Evolutionary conservation across 2,888 invertebrate genomes (phyloP), one percentile per base, ranked within the genome.

Genomic region (Apotomis capreana): DNA sequence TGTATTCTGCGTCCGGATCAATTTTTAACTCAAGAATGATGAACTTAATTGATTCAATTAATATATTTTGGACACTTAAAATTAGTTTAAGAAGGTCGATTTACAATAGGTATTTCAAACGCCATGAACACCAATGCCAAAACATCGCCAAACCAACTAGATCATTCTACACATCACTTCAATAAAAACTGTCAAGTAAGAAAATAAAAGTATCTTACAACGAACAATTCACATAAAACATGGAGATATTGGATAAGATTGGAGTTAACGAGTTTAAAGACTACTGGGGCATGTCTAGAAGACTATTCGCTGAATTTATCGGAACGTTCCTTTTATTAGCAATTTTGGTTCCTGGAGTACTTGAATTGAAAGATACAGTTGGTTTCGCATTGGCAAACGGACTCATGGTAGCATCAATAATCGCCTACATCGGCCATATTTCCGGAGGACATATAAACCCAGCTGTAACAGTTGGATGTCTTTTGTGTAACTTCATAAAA

Each of bases 391-490:
- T 69, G 26, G 69, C 61, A n/a, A 69, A 12, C 15, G 69, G 69
- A 1, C 8, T 69, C 4, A 40, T 62, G 10, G 3, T 62, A 12
- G 62, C 72, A 52, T 68, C 62, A 5, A 8, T 63, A 6, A 37
- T 61, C 5, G 15, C 68, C 9, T 57, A 52, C 36, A 58, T 44
- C 0, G 59, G 72, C 83, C 5, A 64, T 10, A 64, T 64, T 55
- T 64, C 64, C 12, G 84, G 85, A 0, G 79, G 78, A 0, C 85
- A 84, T 54, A 73, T 84, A 12, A 84, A 84, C 61, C 84, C 84
- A 0, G 84, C 85, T 10, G 74, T 84, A 4, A 84, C 84, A 0
- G 4, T 80, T 0, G 84, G 83, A 0, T 75, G 76, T 9, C 15
- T 82, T 12, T 71, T 82, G 5, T 80, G 79, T 65, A 78, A 78